phyloP scores from a whole-genome alignment of 1,140 invertebrate species.

The Camponotus pennsylvanicus region DNA sequence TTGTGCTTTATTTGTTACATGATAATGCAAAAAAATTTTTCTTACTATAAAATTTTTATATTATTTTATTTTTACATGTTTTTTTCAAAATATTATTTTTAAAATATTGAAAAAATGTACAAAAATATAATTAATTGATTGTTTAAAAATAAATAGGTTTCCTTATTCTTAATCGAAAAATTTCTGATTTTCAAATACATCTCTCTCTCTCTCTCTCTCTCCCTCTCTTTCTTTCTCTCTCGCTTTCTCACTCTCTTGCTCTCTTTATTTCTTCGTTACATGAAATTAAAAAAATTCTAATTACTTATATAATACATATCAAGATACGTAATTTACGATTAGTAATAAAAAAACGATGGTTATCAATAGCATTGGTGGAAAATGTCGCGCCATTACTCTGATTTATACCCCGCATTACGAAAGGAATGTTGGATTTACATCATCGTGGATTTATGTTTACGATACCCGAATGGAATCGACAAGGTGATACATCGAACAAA shows the following conservation, averaged over 20 bases:
- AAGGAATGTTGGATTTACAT: conserved; percentile 28
- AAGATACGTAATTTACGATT: neutral
- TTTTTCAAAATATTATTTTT: neutral
- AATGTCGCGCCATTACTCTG: neutral
- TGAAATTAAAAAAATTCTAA: conserved; percentile 17
- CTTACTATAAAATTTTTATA: neutral
- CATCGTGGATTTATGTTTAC: conserved; percentile 7
- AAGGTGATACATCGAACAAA: neutral
- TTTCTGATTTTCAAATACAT: conserved; percentile 4
- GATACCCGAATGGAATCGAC: neutral
- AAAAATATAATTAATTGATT: neutral
- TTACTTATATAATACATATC: conserved; percentile 1
- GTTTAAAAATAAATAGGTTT: neutral
- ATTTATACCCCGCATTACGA: conserved; percentile 27
- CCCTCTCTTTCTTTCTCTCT: too few species aligned
- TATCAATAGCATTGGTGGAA: neutral
- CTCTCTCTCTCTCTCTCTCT: neutral
- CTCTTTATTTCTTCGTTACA: neutral
- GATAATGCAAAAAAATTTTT: neutral
- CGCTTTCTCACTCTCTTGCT: too few species aligned
- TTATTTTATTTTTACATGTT: neutral
- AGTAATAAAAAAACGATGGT: neutral
- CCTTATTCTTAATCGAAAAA: neutral
- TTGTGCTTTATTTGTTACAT: neutral
- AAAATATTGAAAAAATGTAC: neutral